phyloP scores from a whole-genome alignment of 2,113 vertebrate species.

The Saccopteryx leptura region DNA sequence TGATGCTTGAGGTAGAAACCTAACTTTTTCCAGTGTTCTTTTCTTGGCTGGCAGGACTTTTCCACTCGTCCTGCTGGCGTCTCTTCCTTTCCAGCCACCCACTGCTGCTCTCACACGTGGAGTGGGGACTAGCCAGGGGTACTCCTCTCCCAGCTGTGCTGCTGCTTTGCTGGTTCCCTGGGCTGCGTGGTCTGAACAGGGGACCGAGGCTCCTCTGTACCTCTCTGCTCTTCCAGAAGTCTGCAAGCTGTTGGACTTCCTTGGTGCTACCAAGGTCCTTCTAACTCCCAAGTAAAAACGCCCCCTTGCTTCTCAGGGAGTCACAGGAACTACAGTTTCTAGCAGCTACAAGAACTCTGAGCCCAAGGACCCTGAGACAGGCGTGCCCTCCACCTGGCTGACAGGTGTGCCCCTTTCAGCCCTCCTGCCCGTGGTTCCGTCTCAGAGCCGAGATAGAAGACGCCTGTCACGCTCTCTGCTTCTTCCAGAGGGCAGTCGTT shows the following conservation, averaged over 20 bases:
- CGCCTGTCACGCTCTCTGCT: neutral
- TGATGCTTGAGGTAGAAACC: neutral
- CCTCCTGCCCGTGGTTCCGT: neutral
- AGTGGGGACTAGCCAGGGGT: neutral
- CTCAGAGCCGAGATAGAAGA: neutral
- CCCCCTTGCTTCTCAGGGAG: neutral
- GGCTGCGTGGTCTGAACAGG: neutral
- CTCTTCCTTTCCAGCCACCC: neutral
- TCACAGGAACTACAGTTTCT: neutral
- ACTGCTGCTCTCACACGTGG: neutral
- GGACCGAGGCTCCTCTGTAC: neutral
- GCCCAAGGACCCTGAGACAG: too few species aligned
- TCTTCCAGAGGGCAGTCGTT: neutral
- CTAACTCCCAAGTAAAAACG: neutral
- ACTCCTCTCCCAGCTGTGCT: neutral
- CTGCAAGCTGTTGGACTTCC: neutral
- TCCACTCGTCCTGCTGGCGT: neutral
- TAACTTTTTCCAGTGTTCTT: neutral
- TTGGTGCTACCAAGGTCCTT: neutral
- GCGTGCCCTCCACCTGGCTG: neutral
- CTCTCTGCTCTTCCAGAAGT: neutral
- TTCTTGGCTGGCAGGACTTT: neutral
- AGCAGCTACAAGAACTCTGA: neutral
- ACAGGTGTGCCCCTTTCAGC: too few species aligned
- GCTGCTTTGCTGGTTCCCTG: neutral